Evolutionary conservation across 1,140 invertebrate species (phyloP).

Genomic region (Dinothrombium tinctorium): DNA sequence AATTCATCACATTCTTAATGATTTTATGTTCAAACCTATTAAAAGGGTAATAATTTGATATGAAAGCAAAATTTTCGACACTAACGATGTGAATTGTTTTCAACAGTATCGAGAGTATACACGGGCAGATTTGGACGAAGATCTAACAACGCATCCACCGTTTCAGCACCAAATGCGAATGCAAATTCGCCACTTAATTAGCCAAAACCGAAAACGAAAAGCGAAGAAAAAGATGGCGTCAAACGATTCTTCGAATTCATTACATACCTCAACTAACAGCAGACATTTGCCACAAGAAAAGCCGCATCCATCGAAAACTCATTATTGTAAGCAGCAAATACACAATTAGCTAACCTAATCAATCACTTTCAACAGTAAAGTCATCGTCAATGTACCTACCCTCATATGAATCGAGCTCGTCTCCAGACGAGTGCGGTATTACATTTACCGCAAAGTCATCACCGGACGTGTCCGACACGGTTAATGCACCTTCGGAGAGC

Average conservation of each 20-base stretch:
- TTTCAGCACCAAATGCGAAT: slow-evolving; percentile 75
- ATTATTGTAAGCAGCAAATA: too few species aligned
- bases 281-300: too few species aligned
- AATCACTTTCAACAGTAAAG: not conserved
- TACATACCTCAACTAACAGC: too few species aligned
- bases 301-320: too few species aligned
- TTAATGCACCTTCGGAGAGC: too few species aligned
- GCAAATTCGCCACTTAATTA: slow-evolving; percentile 61
- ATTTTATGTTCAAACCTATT: slow-evolving; percentile 67
- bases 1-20: slow-evolving; percentile 72
- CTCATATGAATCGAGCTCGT: not conserved
- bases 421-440: not conserved
- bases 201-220: slow-evolving; percentile 47
- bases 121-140: slow-evolving; percentile 63
- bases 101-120: slow-evolving; percentile 70
- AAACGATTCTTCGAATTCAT: not conserved
- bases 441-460: not conserved
- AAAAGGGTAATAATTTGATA: slow-evolving; percentile 50
- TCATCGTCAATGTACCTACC: not conserved
- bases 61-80: too few species aligned
- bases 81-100: slow-evolving; percentile 1
- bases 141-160: slow-evolving; percentile 29
- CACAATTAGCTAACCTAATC: too few species aligned
- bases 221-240: slow-evolving; percentile 29
- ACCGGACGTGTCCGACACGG: not conserved